Base-by-base conservation (phyloP, 1,140 invertebrate species). In the Chelonus insularis region DNA sequence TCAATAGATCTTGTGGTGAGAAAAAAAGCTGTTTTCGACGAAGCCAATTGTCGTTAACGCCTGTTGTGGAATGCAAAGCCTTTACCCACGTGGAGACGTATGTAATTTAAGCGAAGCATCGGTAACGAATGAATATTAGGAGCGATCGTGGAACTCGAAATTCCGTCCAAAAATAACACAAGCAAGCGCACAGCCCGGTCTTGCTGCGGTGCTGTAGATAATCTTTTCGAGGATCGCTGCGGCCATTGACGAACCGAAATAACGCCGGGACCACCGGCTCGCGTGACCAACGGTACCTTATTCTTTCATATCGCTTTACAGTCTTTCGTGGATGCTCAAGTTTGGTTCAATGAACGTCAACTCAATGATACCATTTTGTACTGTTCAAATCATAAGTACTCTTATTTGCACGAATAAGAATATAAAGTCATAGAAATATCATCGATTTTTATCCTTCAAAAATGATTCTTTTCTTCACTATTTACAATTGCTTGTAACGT, bases 191-290 rank as follows among this genome's bases (percentile, higher is more conserved):
- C 34, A 55, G 34, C 32, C 16, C 21, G 9, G 11, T 11, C 18
- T 37, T 34, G 34, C 9, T n/a, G 14, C 48, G 36, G 18, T 16
- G 2, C 14, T n/a, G 34, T 21, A 55, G 52, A 55, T 55, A 55
- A 55, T 55, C 25, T 51, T 34, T 39, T 41, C 34, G 57, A 54
- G 55, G 55, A 57, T 45, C 55, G 48, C 47, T 52, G 55, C 37
- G 29, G 36, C 50, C 48, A 51, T 59, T 45, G 60, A 61, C 43
- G 60, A 45, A 37, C 52, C 14, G 32, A 63, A 63, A 63, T 63
- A 63, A 63, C 60, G 39, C 18, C 2, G 39, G 56, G 50, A 63
- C 41, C 57, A 57, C 16, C 45, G 14, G 47, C 34, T 47, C 14
- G 37, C 55, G 55, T 51, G 61, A 63, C 55, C 55, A 14, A 50